These are phyloP conservation scores for Oreocharis arfaki DNA, from an alignment of 2,113 vertebrate genomes.

Conservation along the genomic window DNA sequence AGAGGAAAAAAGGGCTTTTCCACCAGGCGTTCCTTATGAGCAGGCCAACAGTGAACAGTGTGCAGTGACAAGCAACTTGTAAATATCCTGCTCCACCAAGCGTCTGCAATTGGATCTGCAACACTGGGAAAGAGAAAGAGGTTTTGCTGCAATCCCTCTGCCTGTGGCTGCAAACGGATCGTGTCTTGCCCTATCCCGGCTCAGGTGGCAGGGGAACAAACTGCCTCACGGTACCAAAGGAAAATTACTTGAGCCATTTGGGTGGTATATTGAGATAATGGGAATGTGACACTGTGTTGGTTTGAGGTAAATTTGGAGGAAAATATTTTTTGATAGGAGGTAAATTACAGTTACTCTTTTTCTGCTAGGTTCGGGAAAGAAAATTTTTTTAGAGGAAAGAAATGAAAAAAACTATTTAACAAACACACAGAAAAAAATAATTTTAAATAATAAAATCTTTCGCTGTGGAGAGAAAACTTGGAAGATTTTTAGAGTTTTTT, in stretches of 20 bases:
- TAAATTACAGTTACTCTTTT: too few species aligned
- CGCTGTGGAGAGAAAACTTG: too few species aligned
- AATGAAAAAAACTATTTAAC: too few species aligned
- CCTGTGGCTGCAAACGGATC: fast-evolving
- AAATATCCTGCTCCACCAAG: background rate
- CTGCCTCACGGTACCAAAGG: too few species aligned
- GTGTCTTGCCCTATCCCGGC: fast-evolving
- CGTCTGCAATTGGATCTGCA: fast-evolving
- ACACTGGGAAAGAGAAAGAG: background rate
- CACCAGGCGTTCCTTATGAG: fast-evolving
- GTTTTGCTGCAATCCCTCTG: background rate
- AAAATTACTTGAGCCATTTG: background rate
- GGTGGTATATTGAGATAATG: fast-evolving
- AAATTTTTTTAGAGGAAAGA: too few species aligned
- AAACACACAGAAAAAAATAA: too few species aligned
- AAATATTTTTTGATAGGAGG: too few species aligned
- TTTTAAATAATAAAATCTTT: too few species aligned
- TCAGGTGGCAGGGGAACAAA: background rate
- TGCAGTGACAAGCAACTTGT: background rate
- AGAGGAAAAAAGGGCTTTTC: background rate
- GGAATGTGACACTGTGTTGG: too few species aligned
- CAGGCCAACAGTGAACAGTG: fast-evolving
- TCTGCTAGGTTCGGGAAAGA: too few species aligned
- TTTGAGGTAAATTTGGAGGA: too few species aligned
- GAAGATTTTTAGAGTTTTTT: too few species aligned